Conservation (phyloP, 2,888 invertebrate species). For the Lepeophtheirus nordmannii region DNA sequence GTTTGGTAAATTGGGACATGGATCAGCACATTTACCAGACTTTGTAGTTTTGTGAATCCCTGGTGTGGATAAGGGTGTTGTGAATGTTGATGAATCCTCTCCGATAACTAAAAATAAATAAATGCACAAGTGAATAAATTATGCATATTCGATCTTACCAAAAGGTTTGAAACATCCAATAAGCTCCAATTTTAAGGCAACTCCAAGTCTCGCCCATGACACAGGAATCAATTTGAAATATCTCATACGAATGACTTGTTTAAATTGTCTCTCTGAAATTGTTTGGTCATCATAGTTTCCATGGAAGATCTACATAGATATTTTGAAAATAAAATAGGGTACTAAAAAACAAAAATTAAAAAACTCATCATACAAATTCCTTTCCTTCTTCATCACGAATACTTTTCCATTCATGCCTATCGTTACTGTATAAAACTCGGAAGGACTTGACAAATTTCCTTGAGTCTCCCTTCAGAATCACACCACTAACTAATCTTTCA, state of each 20-base stretch:
- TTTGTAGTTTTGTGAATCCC: neutral
- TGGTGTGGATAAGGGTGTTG: slow-evolving; percentile 18
- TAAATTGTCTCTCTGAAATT: slow-evolving; percentile 48
- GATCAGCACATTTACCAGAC: slow-evolving; percentile 22
- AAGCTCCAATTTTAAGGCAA: slow-evolving; percentile 58
- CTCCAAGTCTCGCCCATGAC: slow-evolving; percentile 52
- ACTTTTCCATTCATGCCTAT: neutral
- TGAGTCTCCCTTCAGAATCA: slow-evolving; percentile 12
- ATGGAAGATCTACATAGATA: slow-evolving; percentile 41
- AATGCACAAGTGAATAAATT: too few relatives aligned
- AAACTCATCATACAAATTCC: neutral
- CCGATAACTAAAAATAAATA: neutral
- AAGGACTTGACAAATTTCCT: slow-evolving; percentile 2
- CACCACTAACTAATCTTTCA: neutral
- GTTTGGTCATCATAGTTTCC: slow-evolving; percentile 54
- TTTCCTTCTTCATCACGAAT: neutral
- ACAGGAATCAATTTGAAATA: slow-evolving; percentile 54
- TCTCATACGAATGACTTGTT: slow-evolving; percentile 53
- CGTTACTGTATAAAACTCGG: slow-evolving; percentile 4
- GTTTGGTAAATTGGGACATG: slow-evolving; percentile 32
- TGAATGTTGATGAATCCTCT: slow-evolving; percentile 13
- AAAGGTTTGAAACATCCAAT: slow-evolving; percentile 62
- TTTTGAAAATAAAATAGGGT: neutral
- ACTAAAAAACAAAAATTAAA: neutral
- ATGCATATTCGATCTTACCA: slow-evolving; percentile 38